Conservation (phyloP, 2,888 invertebrate genomes). For the Acanthosepion pharaonis region DNA sequence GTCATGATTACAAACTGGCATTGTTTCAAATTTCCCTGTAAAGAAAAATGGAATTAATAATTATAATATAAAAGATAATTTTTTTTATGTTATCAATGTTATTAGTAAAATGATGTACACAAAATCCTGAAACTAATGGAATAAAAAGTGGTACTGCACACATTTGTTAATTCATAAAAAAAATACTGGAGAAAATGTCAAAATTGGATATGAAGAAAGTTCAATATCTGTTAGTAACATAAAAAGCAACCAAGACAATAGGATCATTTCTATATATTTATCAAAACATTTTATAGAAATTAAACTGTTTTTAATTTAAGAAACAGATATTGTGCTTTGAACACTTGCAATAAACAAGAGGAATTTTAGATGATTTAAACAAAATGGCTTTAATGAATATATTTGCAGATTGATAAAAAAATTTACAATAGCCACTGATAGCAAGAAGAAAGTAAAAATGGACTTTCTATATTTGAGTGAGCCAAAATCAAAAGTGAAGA, state of each 20-base stretch:
- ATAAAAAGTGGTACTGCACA: background rate
- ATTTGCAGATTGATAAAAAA: background rate
- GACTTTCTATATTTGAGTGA: no score
- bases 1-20: conserved; percentile 89
- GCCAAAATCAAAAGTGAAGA: no score
- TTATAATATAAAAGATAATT: background rate
- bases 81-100: background rate
- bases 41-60: conserved; percentile 59
- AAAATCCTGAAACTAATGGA: background rate
- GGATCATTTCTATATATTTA: background rate
- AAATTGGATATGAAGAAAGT: background rate
- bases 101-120: background rate
- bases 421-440: background rate
- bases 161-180: background rate
- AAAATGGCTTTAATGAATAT: background rate
- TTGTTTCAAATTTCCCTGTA: conserved; percentile 86
- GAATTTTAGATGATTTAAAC: no score
- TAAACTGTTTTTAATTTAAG: no score
- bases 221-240: background rate
- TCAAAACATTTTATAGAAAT: no score
- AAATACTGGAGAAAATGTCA: background rate
- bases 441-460: no score
- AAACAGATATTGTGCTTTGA: no score
- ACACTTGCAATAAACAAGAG: no score
- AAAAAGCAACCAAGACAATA: background rate